A percentile compares a stretch with the other conserved stretches of the same genome.
These are phyloP conservation scores for Xylocopa sonorina DNA, from an alignment of 1,140 invertebrate genomes.

Conservation along the genomic window DNA sequence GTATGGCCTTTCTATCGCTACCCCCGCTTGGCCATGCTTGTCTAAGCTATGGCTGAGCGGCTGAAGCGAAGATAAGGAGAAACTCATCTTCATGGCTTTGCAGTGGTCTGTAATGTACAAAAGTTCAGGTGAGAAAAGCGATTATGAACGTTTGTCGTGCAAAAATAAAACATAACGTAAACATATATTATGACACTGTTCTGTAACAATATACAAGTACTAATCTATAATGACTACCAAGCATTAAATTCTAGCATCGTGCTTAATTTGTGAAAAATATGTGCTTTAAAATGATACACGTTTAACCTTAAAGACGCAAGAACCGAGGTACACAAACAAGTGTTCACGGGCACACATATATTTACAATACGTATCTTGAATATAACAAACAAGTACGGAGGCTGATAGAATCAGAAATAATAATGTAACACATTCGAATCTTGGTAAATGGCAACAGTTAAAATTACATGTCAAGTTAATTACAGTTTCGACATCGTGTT, in stretches of 20 bases:
- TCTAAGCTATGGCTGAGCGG: conserved; percentile 81
- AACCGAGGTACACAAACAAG: not conserved
- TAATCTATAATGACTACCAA: not conserved
- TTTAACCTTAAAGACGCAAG: not conserved
- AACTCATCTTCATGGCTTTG: conserved; percentile 82
- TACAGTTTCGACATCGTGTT: not conserved
- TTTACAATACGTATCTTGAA: not conserved
- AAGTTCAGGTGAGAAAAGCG: not conserved
- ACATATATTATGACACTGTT: not conserved
- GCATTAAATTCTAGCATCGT: not conserved
- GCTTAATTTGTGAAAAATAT: not conserved
- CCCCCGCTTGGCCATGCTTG: conserved; percentile 81
- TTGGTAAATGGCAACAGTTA: not conserved
- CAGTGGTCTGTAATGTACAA: conserved; percentile 72
- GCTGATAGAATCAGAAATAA: not conserved
- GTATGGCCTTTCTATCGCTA: conserved; percentile 83
- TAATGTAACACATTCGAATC: not conserved
- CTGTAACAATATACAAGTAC: not conserved
- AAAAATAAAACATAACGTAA: not conserved
- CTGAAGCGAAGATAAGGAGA: conserved; percentile 83
- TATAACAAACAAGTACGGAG: not conserved
- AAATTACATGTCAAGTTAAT: not conserved
- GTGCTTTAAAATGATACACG: not conserved
- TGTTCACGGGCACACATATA: not conserved
- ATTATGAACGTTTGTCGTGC: not conserved